Base-by-base conservation (phyloP, 1,140 invertebrate genomes). In the Apocrypta bakeri region DNA sequence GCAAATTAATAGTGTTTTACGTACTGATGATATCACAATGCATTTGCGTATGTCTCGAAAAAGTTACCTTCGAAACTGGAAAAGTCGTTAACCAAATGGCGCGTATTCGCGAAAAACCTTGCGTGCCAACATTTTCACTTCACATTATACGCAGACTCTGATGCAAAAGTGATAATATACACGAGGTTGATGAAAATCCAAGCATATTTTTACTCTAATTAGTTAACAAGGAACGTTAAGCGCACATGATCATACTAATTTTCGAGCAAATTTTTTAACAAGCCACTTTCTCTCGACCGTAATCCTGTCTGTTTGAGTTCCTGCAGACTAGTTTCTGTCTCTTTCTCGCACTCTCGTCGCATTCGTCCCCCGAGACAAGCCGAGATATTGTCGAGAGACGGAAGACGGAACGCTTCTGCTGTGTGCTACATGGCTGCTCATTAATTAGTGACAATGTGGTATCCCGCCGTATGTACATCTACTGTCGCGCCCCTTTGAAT, bases 311-410 rank as follows among this genome's bases (percentile, higher is more conserved):
- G 31, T 21, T 24, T 21, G 24, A 12, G 61, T 7, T 37, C 69
- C 31, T 9, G 17, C 71, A 11, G 21, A 29, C 24, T 66, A 64
- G 63, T 24, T 25, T 14, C 4, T 17, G 8, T 33, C 29, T 33
- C 29, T 66, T 14, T 69, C 66, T 31, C 25, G 9, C 66, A 17
- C 27, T 71, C 68, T 37, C 14, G 25, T 37, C 33, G 31, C 33
- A n/a, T 17, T 42, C 9, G n/a, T 24, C 33, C 69, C 33, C 42
- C 6, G 69, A 72, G 69, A 72, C 33, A 72, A 72, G 69, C 31
- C n/a, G 33, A 40, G 69, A 72, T 6, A 37, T n/a, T 21, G 21
- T 72, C 7, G 31, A 37, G 24, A 40, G 69, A 25, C 69, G 17
- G 69, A 72, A 72, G 69, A 72, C 31, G 21, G 37, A 72, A 40